Conservation (phyloP, 2,797 vertebrate species). For the Ciconia nigra region DNA sequence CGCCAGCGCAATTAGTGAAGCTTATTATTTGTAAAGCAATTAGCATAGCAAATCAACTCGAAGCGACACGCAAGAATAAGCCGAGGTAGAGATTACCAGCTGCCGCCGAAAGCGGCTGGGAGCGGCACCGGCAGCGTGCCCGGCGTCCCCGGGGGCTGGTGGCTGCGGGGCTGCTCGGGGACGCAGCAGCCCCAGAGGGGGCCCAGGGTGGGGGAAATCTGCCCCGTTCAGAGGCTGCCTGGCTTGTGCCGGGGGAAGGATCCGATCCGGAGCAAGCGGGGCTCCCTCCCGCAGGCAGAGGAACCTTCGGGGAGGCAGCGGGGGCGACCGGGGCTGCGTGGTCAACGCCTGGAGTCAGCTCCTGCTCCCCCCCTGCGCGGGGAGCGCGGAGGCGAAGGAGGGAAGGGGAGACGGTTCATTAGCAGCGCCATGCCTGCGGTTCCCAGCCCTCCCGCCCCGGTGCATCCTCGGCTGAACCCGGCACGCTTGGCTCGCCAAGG, state of each 20-base stretch:
- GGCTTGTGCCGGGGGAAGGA: neutral
- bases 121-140: neutral
- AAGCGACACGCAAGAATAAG: conserved; percentile 8
- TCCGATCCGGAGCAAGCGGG: fast-evolving
- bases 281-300: neutral
- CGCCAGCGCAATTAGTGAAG: conserved; percentile 30
- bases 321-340: too few species aligned
- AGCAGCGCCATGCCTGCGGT: fast-evolving
- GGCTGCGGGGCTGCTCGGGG: neutral
- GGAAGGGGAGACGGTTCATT: fast-evolving
- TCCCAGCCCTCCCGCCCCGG: neutral
- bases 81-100: neutral
- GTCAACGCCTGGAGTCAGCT: neutral
- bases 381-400: fast-evolving
- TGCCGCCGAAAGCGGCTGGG: neutral
- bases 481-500: neutral
- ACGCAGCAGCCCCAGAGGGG: neutral
- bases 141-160: fast-evolving
- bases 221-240: neutral
- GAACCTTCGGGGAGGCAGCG: neutral
- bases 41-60: conserved; percentile 57
- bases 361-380: neutral
- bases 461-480: neutral
- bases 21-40: conserved; percentile 51
- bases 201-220: neutral